Evolutionary conservation across 2,113 vertebrate species (phyloP), one percentile per base, ranked within the genome.

Genomic region (Nettapus auritus): DNA sequence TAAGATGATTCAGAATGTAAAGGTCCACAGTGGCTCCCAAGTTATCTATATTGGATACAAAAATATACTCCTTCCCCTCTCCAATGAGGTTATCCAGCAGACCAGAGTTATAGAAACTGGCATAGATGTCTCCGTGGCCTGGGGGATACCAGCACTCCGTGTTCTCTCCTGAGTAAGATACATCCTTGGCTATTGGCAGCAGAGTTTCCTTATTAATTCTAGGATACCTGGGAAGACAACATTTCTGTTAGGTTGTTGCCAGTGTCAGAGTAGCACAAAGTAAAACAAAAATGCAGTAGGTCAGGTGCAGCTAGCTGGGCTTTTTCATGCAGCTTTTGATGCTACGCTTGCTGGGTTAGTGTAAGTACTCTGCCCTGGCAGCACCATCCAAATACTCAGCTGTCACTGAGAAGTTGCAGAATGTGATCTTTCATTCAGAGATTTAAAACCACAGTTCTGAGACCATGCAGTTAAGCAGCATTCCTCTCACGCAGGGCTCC

Each of bases 31-130:
- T 99, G 96, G 99, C 99, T 26, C 99, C 99, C 97, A 99, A 97
- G 94, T 99, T 99, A 97, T 99, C 99, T 87, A 99, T 99, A 97
- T 99, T 99, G 94, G 99, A 99, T 88, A 99, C 99, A 89, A 99
- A 99, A 97, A 99, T 99, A 95, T 99, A 99, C 87, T 99, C 99
- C 93, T 99, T 99, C 67, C 99, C 99, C 87, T 99, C 98, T 22
- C 93, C 97, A 2, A 99, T 97, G 21, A 99, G 98, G 73, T 97
- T 98, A 94, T 99, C 98, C 77, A 99, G 98, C 96, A 99, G 98
- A 40, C 99, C 99, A 0, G 99, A 99, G 97, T 99, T 99, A 60
- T 98, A 97, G 97, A 99, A 99, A 95, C 99, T 99, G 94, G 98
- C 98, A 2, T 99, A 99, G 96, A 99, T 98, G 88, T 99, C 99